Percentiles rank a stretch among this genome's conserved stretches.
Evolutionary conservation across 2,113 vertebrate species (phyloP).

Genomic region (Myodes glareolus): DNA sequence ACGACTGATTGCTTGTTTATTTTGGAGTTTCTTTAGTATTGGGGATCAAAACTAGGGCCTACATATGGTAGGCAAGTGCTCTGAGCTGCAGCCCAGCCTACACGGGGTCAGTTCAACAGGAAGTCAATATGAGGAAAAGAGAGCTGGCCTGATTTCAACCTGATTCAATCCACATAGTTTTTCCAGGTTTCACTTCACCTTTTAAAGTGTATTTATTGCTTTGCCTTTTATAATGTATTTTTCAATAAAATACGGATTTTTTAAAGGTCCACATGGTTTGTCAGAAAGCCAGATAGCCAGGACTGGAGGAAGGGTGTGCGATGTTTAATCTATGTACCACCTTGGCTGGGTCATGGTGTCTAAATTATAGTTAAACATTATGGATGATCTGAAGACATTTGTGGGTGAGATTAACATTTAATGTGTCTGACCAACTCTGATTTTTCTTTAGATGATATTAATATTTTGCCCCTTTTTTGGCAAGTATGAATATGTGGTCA

Average conservation of each 20-base stretch:
- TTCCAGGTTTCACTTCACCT: not conserved
- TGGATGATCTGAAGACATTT: not conserved
- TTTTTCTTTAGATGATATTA: not conserved
- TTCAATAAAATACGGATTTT: not conserved
- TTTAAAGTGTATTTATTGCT: not conserved
- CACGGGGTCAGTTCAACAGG: not conserved
- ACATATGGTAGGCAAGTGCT: not conserved
- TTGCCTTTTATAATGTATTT: not conserved
- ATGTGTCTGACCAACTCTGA: not conserved
- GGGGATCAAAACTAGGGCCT: not conserved
- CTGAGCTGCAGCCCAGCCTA: not conserved
- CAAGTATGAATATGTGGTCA: not conserved
- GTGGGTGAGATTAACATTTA: not conserved
- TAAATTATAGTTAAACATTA: not conserved
- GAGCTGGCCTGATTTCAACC: not conserved
- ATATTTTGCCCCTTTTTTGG: not conserved
- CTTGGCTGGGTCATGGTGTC: not conserved
- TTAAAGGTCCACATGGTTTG: not conserved
- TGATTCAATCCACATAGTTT: fast-evolving
- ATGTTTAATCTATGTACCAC: not conserved
- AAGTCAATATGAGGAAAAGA: not conserved
- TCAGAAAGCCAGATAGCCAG: not conserved
- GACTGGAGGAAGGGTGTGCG: not conserved
- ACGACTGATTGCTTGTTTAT: not conserved
- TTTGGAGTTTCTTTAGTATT: not conserved